Base-by-base conservation (phyloP, 2,797 vertebrate genomes). In the Coilia nasus region DNA sequence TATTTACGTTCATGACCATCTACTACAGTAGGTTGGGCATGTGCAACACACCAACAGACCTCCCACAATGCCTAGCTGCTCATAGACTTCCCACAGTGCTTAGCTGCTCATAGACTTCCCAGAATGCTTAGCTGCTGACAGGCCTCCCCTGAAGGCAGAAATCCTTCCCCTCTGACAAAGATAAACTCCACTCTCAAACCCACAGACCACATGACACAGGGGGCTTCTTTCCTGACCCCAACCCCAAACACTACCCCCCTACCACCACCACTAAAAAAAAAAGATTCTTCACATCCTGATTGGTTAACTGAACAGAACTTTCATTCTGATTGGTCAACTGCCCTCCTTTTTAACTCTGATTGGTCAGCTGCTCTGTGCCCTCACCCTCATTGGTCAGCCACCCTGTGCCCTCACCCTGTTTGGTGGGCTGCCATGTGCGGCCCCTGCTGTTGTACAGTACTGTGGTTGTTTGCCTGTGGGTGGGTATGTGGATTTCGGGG, bases 391-490 rank as follows among this genome's bases (percentile, higher is more conserved):
- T 67, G 62, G 62, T 28, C 23, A 28, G 62, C 25, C 7, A 25
- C 12, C 25, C 62, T 67, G 62, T 67, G 62, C 23, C 62, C 62
- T 67, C 62, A 6, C 25, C 23, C 9, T 67, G 23, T 28, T 67
- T 67, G 62, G 62, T 31, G 23, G 62, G 62, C 62, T 14, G 23
- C 62, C 7, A 9, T 62, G 23, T 25, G 62, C 11, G 25, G 23
- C 23, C 28, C 11, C 67, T 75, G 67, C 28, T 75, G 67, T 75
- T 75, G 31, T 31, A 14, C 6, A 64, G 28, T 75, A 41, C 28
- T 94, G 94, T 93, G 92, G 91, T n/a, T 91, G 94, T 95, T 92
- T 94, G 91, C 95, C 86, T 93, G 95, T 94, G 94, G 94, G 95
- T 93, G 94, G 94, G 94, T 94, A 90, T 94, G 92, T 93, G 93